phyloP scores from a whole-genome alignment of 1,140 invertebrate genomes.

The Musca domestica region DNA sequence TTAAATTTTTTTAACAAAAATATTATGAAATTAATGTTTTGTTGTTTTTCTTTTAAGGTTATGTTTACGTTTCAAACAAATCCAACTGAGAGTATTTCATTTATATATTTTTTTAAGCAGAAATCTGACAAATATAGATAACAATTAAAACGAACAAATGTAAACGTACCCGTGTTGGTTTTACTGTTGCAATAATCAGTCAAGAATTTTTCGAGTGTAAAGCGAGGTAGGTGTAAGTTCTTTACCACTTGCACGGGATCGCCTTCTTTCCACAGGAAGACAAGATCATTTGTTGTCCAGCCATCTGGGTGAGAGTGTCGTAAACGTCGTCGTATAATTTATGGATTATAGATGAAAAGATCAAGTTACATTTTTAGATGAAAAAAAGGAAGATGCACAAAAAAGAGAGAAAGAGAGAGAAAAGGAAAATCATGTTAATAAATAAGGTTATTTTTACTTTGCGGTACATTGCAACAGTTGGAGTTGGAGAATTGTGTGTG shows the following conservation, averaged over 20 bases:
- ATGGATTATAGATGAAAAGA: no score
- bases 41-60: no score
- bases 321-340: no score
- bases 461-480: neutral
- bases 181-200: conserved; percentile 94
- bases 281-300: conserved; percentile 91
- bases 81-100: neutral
- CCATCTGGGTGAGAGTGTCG: conserved; percentile 65
- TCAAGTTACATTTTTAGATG: no score
- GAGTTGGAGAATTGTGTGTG: no score
- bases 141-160: conserved; percentile 9
- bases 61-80: conserved; percentile 19
- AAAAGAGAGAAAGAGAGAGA: neutral
- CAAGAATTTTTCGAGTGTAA: conserved; percentile 87
- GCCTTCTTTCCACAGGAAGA: conserved; percentile 90
- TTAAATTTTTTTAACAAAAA: neutral
- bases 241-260: conserved; percentile 93
- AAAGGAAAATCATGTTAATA: neutral
- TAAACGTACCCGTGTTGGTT: conserved; percentile 83
- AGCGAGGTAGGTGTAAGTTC: conserved; percentile 88
- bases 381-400: neutral
- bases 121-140: conserved; percentile 25
- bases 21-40: no score
- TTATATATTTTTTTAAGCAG: conserved; percentile 9
- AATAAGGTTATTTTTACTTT: no score